Conservation (phyloP, 1,140 invertebrate genomes). For the Brachionus plicatilis region DNA sequence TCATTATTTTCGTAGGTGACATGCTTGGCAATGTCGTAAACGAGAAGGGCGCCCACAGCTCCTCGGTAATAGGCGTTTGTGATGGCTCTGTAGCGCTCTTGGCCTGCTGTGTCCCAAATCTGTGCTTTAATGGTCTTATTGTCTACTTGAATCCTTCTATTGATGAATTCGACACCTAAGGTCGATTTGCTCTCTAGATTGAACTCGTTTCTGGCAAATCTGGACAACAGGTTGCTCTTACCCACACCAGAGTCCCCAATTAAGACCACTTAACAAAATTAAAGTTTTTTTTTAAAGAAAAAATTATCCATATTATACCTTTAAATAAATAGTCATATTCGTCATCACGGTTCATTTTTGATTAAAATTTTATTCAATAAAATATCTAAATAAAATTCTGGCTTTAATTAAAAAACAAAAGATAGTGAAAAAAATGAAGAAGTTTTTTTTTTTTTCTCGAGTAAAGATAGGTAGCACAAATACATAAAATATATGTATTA, state of each 20-base stretch:
- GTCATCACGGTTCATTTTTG: constrained; percentile 65
- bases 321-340: constrained; percentile 99
- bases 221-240: constrained; percentile 95
- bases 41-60: constrained; percentile 86
- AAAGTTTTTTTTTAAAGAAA: constrained; percentile 12
- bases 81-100: constrained; percentile 96
- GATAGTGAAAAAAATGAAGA: background rate
- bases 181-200: constrained; percentile 99
- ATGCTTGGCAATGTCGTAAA: constrained; percentile 98
- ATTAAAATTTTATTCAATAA: constrained; percentile 2
- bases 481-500: background rate
- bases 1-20: constrained; percentile 99
- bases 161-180: constrained; percentile 99
- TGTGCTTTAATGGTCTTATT: constrained; percentile 73
- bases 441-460: background rate
- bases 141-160: constrained; percentile 55
- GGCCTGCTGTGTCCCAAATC: constrained; percentile 99
- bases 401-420: background rate
- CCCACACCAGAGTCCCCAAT: constrained; percentile 99
- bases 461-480: background rate
- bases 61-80: constrained; percentile 95
- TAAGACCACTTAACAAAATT: constrained; percentile 82
- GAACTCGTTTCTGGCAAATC: constrained; percentile 99
- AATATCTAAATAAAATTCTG: background rate
- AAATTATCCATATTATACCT: constrained; percentile 63